phyloP scores from a whole-genome alignment of 2,113 vertebrate species.

The Callipepla californica region DNA sequence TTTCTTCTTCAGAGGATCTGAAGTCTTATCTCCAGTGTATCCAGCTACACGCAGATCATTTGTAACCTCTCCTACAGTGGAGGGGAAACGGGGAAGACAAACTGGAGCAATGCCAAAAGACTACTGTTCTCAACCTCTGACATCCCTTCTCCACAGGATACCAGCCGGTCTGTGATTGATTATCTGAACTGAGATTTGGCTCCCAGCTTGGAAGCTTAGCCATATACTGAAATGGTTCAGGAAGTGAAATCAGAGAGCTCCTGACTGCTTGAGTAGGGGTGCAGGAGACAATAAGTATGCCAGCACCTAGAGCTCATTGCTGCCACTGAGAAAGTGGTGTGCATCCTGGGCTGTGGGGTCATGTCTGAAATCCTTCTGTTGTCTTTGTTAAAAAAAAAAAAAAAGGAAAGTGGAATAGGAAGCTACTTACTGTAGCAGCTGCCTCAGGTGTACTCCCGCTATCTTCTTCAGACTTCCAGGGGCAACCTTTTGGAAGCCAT shows the following conservation, averaged over 20 bases:
- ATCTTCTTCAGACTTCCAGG: background rate
- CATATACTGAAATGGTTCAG: background rate
- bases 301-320: background rate
- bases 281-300: background rate
- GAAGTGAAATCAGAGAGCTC: background rate
- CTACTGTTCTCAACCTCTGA: background rate
- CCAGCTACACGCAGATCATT: background rate
- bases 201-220: background rate
- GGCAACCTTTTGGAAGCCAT: background rate
- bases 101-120: background rate
- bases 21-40: background rate
- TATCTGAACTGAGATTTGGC: background rate
- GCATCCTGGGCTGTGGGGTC: background rate
- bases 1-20: background rate
- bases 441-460: fast-evolving
- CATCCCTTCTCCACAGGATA: background rate
- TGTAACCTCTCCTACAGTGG: background rate
- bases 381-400: background rate
- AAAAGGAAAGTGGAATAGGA: background rate
- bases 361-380: background rate
- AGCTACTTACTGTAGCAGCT: background rate
- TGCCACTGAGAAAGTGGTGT: background rate
- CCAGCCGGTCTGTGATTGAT: background rate
- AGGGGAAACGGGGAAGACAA: background rate
- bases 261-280: background rate